Evolutionary conservation across 2,797 vertebrate species (phyloP), one percentile per base, ranked within the genome.

Genomic region (Tapera naevia): DNA sequence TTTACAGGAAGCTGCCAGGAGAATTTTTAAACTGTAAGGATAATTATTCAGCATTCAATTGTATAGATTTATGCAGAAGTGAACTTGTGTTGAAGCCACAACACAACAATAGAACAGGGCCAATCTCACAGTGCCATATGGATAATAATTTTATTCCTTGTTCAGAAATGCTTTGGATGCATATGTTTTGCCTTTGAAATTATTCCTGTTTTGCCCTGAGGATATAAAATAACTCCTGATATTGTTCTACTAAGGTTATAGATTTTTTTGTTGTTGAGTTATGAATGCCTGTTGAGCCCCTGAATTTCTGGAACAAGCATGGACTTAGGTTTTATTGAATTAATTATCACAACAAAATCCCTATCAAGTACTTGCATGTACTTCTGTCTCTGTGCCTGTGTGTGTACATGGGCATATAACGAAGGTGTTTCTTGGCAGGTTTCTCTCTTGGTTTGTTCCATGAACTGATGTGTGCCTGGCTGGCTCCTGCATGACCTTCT

Each of bases 341-440:
- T 51, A 67, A 83, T 69, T 35, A 21, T 14, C 39, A 46, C 32
- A 51, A 64, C 28, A 74, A 66, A 88, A 41, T 61, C 28, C 66
- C 0, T 33, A 37, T 48, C 51, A 45, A 62, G 66, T 43, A 33
- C 17, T 61, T 33, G 65, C 61, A 54, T 1, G 43, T 23, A 23
- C 35, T 73, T 18, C 45, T 73, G 37, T n/a, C 23, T 1, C 10
- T 30, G 75, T 35, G 56, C 43, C 19, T 1, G 1, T 2, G 5
- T 54, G 32, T 35, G 27, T 18, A 35, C 0, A 0, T 0, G 22
- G 19, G 16, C 23, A 11, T 13, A 14, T 7, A 66, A 64, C 0
- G 5, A 74, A 76, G 32, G 45, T 78, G 67, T 57, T 71, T 46
- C 33, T 39, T 56, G 64, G 70, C 66, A 64, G 56, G 35, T 51